Base-by-base conservation (phyloP, 2,113 vertebrate genomes). In the Cisticola juncidis region DNA sequence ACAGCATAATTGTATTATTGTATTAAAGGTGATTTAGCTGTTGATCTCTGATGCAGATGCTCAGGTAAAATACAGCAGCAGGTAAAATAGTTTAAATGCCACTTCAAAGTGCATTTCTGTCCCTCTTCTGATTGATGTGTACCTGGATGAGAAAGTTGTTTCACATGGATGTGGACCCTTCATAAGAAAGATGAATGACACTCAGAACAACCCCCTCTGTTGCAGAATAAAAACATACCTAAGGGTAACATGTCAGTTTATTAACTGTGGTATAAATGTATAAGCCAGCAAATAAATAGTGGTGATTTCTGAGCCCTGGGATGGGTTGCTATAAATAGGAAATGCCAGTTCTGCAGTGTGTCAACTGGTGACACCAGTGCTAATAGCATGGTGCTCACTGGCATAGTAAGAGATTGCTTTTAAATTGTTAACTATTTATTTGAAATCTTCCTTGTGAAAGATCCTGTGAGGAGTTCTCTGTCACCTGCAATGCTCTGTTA, bases 241-340 rank as follows among this genome's bases (percentile, higher is more conserved):
- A 15, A 42, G 31, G 53, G 13, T 65, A 33, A 35, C 2, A 0
- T 28, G 11, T 29, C 47, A 26, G 12, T 73, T 79, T 61, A 42
- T 92, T 64, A 94, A 51, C 19, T 68, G 35, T 53, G 33, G 24
- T 56, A 62, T 57, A 65, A 82, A 35, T 66, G 12, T 26, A 10
- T 6, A 19, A 71, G 64, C 35, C 36, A 61, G 31, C 80, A 57
- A 92, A 51, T 57, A 82, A 69, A 73, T 16, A 5, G 3, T 58
- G 40, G 35, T 60, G 84, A 28, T 86, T 81, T 77, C 16, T 69
- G 57, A 71, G 73, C 14, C 36, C 21, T 57, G 15, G 35, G 24
- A 16, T 47, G 31, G n/a, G 25, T 14, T 47, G 79, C 81, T 91
- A 24, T 88, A 82, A 95, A 93, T 86, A 90, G 88, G 38, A 80